phyloP scores from a whole-genome alignment of 2,888 invertebrate species.

The Zeuzera pyrina region DNA sequence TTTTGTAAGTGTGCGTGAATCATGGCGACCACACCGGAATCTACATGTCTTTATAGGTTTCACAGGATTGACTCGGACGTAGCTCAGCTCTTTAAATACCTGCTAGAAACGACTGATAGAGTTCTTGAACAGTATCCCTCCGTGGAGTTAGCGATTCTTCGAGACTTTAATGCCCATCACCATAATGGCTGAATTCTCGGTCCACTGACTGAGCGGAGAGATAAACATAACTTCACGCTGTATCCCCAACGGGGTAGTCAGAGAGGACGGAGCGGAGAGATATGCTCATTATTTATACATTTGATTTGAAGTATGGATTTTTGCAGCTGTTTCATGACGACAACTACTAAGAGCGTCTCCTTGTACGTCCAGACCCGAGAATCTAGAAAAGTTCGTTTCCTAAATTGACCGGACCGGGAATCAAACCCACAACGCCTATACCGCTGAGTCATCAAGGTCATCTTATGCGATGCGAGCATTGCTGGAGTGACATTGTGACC shows the following conservation, averaged over 20 bases:
- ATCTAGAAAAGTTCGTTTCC: too few relatives aligned
- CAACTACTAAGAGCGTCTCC: too few relatives aligned
- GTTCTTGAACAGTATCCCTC: too few relatives aligned
- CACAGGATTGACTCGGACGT: not conserved
- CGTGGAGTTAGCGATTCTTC: not conserved
- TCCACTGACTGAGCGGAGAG: not conserved
- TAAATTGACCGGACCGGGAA: too few relatives aligned
- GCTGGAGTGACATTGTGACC: too few relatives aligned
- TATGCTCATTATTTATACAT: not conserved
- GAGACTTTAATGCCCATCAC: not conserved
- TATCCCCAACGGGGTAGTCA: too few relatives aligned
- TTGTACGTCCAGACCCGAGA: too few relatives aligned
- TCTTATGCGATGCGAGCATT: too few relatives aligned
- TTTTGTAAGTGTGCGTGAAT: slow-evolving; percentile 2
- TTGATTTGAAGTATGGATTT: not conserved
- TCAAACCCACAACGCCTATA: too few relatives aligned
- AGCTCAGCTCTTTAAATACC: not conserved
- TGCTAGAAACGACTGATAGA: not conserved
- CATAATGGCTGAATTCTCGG: not conserved
- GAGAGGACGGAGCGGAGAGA: too few relatives aligned
- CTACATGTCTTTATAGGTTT: slow-evolving; percentile 9
- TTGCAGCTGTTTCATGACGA: not conserved
- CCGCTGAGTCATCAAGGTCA: too few relatives aligned
- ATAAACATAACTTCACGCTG: too few relatives aligned
- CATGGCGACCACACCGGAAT: not conserved